phyloP scores from a whole-genome alignment of 2,797 vertebrate genomes.

The Melanotaenia boesemani region DNA sequence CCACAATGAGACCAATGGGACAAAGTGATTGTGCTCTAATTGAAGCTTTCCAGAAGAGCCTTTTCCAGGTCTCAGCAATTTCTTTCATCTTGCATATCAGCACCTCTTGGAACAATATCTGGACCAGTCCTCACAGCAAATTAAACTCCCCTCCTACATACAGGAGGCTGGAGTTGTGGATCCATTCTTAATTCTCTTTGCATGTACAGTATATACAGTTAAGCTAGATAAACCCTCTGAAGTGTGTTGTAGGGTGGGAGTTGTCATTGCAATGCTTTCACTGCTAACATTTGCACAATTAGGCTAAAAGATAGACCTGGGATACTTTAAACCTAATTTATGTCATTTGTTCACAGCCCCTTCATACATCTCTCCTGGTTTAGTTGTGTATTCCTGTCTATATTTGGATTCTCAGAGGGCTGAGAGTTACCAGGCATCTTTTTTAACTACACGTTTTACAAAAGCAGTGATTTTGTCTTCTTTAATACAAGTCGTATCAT shows the following conservation, averaged over 20 bases:
- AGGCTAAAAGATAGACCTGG: not conserved
- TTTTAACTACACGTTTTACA: constrained; percentile 47
- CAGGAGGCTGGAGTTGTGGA: constrained; percentile 29
- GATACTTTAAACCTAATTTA: not conserved
- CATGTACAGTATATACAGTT: constrained; percentile 27
- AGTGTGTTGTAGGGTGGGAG: constrained; percentile 37
- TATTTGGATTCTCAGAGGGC: constrained; percentile 39
- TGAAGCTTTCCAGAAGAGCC: constrained; percentile 56
- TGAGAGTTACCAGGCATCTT: constrained; percentile 38
- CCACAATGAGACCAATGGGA: constrained; percentile 70
- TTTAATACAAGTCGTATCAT: constrained; percentile 47
- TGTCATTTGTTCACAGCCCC: constrained; percentile 9
- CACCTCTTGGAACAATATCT: constrained; percentile 61
- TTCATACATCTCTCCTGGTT: constrained; percentile 39
- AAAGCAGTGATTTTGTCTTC: constrained; percentile 49
- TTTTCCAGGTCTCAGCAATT: constrained; percentile 65
- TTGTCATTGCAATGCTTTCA: constrained; percentile 27
- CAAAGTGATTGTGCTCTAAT: constrained; percentile 72
- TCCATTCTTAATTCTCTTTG: constrained; percentile 20
- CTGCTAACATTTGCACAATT: constrained; percentile 19
- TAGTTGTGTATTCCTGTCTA: constrained; percentile 35
- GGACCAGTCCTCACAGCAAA: constrained; percentile 38
- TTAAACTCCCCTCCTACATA: constrained; percentile 13
- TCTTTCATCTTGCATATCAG: constrained; percentile 62
- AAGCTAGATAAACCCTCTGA: constrained; percentile 43